Evolutionary conservation across 2,797 vertebrate genomes (phyloP).

Genomic region (Triplophysa yarkandensis): DNA sequence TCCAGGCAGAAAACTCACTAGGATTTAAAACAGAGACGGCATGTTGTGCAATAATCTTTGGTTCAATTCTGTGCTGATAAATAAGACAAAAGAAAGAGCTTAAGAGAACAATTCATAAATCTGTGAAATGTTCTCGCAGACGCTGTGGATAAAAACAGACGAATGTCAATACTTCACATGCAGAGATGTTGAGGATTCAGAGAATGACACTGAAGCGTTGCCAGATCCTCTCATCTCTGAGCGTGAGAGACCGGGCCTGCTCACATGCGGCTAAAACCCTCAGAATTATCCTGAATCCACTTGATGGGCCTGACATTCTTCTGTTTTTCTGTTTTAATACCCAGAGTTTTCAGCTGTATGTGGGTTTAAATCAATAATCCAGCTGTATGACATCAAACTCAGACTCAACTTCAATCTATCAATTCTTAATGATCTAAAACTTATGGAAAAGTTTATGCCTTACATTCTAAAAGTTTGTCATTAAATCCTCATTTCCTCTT

Average conservation of each 20-base stretch:
- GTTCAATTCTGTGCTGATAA: too few relatives aligned
- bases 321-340: constrained; percentile 69
- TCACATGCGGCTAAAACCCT: constrained; percentile 64
- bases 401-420: constrained; percentile 39
- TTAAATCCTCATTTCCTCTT: too few relatives aligned
- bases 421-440: too few relatives aligned
- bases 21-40: too few relatives aligned
- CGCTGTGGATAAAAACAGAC: constrained; percentile 46
- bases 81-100: too few relatives aligned
- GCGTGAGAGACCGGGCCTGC: constrained; percentile 51
- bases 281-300: constrained; percentile 65
- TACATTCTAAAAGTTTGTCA: too few relatives aligned
- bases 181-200: constrained; percentile 54
- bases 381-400: constrained; percentile 66
- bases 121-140: not conserved
- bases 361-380: constrained; percentile 69
- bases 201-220: constrained; percentile 52
- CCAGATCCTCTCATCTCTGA: constrained; percentile 56
- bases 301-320: constrained; percentile 61
- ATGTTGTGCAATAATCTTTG: too few relatives aligned
- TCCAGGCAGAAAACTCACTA: too few relatives aligned
- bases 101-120: too few relatives aligned
- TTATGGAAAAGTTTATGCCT: too few relatives aligned
- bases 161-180: constrained; percentile 51
- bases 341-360: constrained; percentile 62